Conservation (phyloP, 2,113 vertebrate species). For the Sprattus sprattus region DNA sequence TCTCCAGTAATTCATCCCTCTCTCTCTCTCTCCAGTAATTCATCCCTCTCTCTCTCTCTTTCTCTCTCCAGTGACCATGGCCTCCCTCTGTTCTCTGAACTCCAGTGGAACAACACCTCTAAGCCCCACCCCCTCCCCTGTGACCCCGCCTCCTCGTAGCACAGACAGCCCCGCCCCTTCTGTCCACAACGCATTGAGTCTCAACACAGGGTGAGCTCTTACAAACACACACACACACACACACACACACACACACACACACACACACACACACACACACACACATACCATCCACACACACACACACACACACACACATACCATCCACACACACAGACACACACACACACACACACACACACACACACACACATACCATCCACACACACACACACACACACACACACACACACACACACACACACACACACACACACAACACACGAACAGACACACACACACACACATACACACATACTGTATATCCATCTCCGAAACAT, state of each 20-base stretch:
- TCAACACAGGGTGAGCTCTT: constrained; percentile 78
- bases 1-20: constrained; percentile 50
- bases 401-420: not conserved
- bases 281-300: not conserved
- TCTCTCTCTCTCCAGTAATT: constrained; percentile 36
- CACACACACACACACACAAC: no score
- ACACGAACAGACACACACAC: no score
- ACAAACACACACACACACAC: not conserved
- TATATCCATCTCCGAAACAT: no score
- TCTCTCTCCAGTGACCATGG: constrained; percentile 70
- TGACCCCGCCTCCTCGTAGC: constrained; percentile 80
- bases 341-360: no score
- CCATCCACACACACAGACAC: no score
- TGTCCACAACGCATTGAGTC: constrained; percentile 72
- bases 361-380: no score
- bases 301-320: not conserved
- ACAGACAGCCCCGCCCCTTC: constrained; percentile 80
- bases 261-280: no score
- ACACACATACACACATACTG: no score
- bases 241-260: not conserved
- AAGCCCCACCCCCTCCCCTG: constrained; percentile 75
- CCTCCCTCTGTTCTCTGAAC: constrained; percentile 79
- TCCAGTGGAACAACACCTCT: constrained; percentile 75
- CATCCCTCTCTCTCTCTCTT: constrained; percentile 38
- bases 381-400: no score